Percentiles rank a stretch among this genome's conserved stretches.
Evolutionary conservation across 2,888 invertebrate species (phyloP).

Genomic region (Camptogramma bilineatum): DNA sequence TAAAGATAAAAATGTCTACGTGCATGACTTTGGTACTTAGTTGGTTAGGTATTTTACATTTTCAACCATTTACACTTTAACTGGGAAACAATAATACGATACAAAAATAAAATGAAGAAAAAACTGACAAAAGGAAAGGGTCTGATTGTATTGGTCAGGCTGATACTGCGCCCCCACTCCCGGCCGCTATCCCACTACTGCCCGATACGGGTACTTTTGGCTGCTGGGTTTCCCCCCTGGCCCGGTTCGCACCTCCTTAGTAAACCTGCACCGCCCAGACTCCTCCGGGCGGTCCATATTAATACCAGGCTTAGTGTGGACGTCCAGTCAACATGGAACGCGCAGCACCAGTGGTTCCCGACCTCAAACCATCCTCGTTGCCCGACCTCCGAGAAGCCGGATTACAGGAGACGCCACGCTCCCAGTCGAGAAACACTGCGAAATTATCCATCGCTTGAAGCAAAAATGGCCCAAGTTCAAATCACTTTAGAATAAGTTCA

Average conservation of each 20-base stretch:
- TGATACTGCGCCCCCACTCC: constrained; percentile 95
- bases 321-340: constrained; percentile 91
- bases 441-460: constrained; percentile 77
- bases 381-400: constrained; percentile 98
- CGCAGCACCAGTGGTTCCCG: constrained; percentile 68
- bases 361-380: constrained; percentile 91
- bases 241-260: constrained; percentile 99
- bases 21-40: too few relatives aligned
- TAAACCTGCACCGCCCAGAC: constrained; percentile 90
- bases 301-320: constrained; percentile 98
- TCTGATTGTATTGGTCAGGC: constrained; percentile 88
- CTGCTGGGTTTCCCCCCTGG: constrained; percentile 99
- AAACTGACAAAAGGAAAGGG: constrained; percentile 73
- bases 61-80: too few relatives aligned
- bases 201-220: constrained; percentile 99
- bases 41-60: too few relatives aligned
- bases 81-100: not conserved
- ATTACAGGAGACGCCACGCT: constrained; percentile 99
- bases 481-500: constrained; percentile 10
- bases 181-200: constrained; percentile 89
- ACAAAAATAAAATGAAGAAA: not conserved
- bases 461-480: constrained; percentile 8
- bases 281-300: constrained; percentile 97
- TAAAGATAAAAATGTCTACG: too few relatives aligned
- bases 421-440: constrained; percentile 87